Evolutionary conservation across 2,113 vertebrate genomes (phyloP), one percentile per base, ranked within the genome.

Genomic region (Uria lomvia): DNA sequence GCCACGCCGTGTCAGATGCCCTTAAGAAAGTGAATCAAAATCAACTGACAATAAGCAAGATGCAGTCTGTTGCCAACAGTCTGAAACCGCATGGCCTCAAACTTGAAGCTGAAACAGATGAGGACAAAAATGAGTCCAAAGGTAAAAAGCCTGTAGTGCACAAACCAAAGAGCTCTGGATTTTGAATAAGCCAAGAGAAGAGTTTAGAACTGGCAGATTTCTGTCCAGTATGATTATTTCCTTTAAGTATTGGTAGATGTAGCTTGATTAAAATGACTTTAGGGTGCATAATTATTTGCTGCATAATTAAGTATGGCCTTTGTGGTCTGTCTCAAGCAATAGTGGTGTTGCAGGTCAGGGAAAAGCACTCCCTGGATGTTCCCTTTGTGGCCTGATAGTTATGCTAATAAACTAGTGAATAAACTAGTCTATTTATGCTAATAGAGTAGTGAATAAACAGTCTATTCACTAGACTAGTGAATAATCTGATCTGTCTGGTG

Each of bases 41-140:
- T 94, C 87, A 66, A 90, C 77, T 88, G 81, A 94, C 93, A 96
- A 59, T 88, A 49, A 92, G 92, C 47, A 70, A 95, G 84, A 86
- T 90, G 34, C 74, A 80, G 55, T 30, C 50, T 5, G 15, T 63
- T 94, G 97, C 95, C 96, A 95, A 18, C 74, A 96, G 71, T 45
- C 92, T 91, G 93, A 96, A 96, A 96, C 91, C 34, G 1, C 84
- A 40, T 10, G 66, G 92, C 90, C 74, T 93, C 80, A 56, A 40
- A 81, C 70, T 92, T 91, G 94, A 94, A 97, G 93, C 94, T 97
- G 89, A 96, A 97, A 95, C 91, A 96, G 96, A 95, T 97, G 95
- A 96, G 74, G 84, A 77, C 75, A 90, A 91, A 97, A 97, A 79
- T 0, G 16, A 94, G 77, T 94, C 95, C 87, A 96, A 94, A 96